Conservation (phyloP, 2,888 invertebrate genomes). For the Raillietiella orientalis region DNA sequence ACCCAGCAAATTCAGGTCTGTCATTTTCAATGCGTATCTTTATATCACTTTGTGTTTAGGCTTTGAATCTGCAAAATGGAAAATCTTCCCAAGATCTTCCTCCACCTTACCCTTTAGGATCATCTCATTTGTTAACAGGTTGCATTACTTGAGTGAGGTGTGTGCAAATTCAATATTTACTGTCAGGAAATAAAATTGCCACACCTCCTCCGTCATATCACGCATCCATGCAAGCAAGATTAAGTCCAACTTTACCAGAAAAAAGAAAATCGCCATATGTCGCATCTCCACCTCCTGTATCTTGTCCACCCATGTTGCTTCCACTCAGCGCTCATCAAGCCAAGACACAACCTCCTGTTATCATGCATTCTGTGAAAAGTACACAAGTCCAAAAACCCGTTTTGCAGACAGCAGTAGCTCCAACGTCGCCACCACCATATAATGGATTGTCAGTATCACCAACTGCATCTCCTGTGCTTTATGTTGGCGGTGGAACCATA, state of each 20-base stretch:
- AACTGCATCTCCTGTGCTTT: too few relatives aligned
- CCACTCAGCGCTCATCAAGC: too few relatives aligned
- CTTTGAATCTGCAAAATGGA: constrained; percentile 33
- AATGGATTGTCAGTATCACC: too few relatives aligned
- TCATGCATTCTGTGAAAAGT: constrained; percentile 87
- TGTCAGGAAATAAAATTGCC: constrained; percentile 6
- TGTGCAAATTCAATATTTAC: too few relatives aligned
- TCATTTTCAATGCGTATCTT: too few relatives aligned
- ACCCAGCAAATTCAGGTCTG: constrained; percentile 63
- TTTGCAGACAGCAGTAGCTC: constrained; percentile 78
- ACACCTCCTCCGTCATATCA: constrained; percentile 38
- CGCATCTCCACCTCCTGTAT: too few relatives aligned
- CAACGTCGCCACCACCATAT: constrained; percentile 26
- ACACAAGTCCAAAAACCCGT: constrained; percentile 76
- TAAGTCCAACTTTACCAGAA: constrained; percentile 58
- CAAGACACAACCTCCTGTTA: constrained; percentile 65
- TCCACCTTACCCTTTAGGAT: constrained; percentile 20
- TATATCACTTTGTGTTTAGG: too few relatives aligned
- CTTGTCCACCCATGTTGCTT: too few relatives aligned
- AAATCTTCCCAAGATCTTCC: constrained; percentile 22
- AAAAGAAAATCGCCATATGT: too few relatives aligned
- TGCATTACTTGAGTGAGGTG: too few relatives aligned
- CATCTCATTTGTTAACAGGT: too few relatives aligned
- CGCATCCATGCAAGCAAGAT: constrained; percentile 52
- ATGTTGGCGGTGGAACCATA: too few relatives aligned